Percentiles rank a stretch among this genome's conserved stretches.
These are phyloP conservation scores for Oligia fasciuncula DNA, from an alignment of 2,888 invertebrate species.

Conservation along the genomic window DNA sequence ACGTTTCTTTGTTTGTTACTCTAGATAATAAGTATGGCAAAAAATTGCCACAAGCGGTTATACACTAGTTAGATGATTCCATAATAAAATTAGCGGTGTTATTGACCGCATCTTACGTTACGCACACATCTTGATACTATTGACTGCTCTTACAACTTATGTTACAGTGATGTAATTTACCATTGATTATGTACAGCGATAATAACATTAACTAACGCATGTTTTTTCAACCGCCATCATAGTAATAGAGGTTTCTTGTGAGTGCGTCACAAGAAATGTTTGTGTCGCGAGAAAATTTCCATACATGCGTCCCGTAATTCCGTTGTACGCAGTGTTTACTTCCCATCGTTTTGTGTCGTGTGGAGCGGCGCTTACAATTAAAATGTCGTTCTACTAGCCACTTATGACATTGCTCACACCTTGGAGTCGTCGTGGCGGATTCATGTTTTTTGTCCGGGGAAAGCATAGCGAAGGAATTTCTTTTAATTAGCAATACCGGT, in stretches of 20 bases:
- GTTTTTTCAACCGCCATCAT: constrained; percentile 51
- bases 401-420: constrained; percentile 86
- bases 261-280: constrained; percentile 53
- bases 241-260: constrained; percentile 64
- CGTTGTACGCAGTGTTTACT: constrained; percentile 70
- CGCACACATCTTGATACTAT: constrained; percentile 31
- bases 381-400: constrained; percentile 80
- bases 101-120: constrained; percentile 50
- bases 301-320: constrained; percentile 66
- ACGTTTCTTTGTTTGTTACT: constrained; percentile 35
- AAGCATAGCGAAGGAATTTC: constrained; percentile 81
- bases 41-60: constrained; percentile 36
- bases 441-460: constrained; percentile 79
- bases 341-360: constrained; percentile 76
- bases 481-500: constrained; percentile 83
- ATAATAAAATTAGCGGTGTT: constrained; percentile 52
- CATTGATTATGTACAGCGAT: constrained; percentile 50
- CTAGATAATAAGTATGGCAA: constrained; percentile 22
- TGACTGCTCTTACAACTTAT: constrained; percentile 40
- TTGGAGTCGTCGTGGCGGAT: constrained; percentile 78
- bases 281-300: constrained; percentile 72
- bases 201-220: constrained; percentile 62
- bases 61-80: constrained; percentile 17
- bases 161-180: constrained; percentile 55
- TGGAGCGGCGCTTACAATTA: constrained; percentile 80